Evolutionary conservation across 2,797 vertebrate species (phyloP), one percentile per base, ranked within the genome.

Genomic region (Cephalopachus bancanus): DNA sequence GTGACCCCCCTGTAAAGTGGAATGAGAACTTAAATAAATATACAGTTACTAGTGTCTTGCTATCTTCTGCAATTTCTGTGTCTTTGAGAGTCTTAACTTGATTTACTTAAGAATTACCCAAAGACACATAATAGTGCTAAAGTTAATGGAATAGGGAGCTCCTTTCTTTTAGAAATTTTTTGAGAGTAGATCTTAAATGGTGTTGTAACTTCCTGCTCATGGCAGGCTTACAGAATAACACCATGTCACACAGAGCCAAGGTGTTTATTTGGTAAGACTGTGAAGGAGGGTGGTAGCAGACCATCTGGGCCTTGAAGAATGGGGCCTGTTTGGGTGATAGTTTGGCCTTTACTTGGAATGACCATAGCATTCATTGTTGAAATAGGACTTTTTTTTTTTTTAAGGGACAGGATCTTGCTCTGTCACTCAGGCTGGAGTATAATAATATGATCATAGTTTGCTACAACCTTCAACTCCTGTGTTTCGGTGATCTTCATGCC

Each of bases 191-290:
- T 67, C 60, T 62, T 89, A 67, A 51, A 59, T 8, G 0, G 0
- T 17, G 1, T 16, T 10, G 24, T 16, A 16, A 33, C 26, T 37
- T 85, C 44, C 78, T 85, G 53, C 51, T 51, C 7, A 0, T 1
- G 28, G 37, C 60, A 71, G 85, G 3, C 79, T 67, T 76, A 1
- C 3, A 26, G 22, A 53, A 0, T 20, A 30, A 57, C 33, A n/a
- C 24, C 8, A 0, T 0, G 15, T 51, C 8, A 20, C 14, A 0
- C 0, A 4, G 59, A 16, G 24, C 22, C 44, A 65, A 72, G 37
- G 55, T 20, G 8, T 2, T 55, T 7, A 1, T 8, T 14, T 28
- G 71, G 26, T 51, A 19, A 24, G 30, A 15, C 51, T 44, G 11
- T 22, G 72, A 44, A 74, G n/a, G 53, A 74, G n/a, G 7, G 22